Percentiles rank a stretch among this genome's conserved stretches.
Evolutionary conservation across 2,888 invertebrate genomes (phyloP).

Genomic region (Meiosimyza decipiens): DNA sequence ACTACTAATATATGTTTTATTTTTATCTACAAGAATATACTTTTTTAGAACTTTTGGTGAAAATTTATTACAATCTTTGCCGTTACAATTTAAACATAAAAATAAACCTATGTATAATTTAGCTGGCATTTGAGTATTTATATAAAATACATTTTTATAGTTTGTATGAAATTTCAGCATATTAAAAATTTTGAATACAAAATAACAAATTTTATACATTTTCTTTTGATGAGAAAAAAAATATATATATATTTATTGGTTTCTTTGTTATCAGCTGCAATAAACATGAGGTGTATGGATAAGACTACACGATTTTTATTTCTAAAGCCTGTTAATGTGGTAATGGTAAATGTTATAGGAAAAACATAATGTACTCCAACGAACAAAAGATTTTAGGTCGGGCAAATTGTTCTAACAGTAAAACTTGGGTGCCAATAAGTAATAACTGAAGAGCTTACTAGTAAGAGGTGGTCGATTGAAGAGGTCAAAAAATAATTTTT

Average conservation of each 20-base stretch:
- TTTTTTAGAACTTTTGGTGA: constrained; percentile 21
- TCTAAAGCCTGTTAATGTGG: neutral
- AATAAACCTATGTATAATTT: constrained; percentile 42
- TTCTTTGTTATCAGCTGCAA: constrained; percentile 33
- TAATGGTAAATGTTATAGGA: too few relatives aligned
- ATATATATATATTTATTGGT: constrained; percentile 24
- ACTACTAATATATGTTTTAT: neutral
- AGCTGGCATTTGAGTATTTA: constrained; percentile 50
- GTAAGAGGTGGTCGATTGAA: too few relatives aligned
- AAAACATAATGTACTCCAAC: neutral
- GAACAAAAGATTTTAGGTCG: neutral
- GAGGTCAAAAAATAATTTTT: too few relatives aligned
- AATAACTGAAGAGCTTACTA: too few relatives aligned
- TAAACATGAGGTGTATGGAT: constrained; percentile 39
- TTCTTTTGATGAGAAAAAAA: constrained; percentile 9
- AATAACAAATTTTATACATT: constrained; percentile 37
- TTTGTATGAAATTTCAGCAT: constrained; percentile 46
- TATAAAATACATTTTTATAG: constrained; percentile 45
- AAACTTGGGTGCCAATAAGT: too few relatives aligned
- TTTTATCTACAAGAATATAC: constrained; percentile 23
- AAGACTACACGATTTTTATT: constrained; percentile 34
- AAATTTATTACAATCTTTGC: constrained; percentile 30
- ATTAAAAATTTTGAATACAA: constrained; percentile 48
- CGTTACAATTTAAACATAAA: constrained; percentile 36
- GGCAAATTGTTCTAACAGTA: neutral